A percentile compares a stretch with the other conserved stretches of the same genome.
Conservation (phyloP, 1,140 invertebrate genomes). For the Platyscapa corneri region DNA sequence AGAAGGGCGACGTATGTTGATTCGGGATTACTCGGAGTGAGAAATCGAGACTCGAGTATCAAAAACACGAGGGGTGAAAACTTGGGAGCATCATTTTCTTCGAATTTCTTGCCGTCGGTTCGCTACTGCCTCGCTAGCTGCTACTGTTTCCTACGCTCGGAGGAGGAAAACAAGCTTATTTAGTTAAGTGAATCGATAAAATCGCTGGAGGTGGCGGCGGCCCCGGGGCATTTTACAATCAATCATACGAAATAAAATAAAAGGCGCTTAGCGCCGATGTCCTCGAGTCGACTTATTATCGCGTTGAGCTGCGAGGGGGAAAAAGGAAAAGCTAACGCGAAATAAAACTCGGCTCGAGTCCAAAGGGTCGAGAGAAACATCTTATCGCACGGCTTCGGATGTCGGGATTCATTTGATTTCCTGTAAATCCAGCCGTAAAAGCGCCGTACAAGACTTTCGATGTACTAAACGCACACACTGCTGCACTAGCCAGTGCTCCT, state of each 20-base stretch:
- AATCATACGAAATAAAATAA: too few species aligned
- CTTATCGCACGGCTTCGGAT: not conserved
- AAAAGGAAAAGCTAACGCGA: not conserved
- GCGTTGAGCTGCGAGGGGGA: too few species aligned
- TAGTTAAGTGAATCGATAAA: not conserved
- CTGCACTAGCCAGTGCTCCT: too few species aligned
- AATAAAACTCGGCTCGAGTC: not conserved
- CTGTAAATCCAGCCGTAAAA: slow-evolving; percentile 2
- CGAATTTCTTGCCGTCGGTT: not conserved
- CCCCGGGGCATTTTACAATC: too few species aligned
- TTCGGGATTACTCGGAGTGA: slow-evolving; percentile 43
- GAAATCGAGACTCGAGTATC: slow-evolving; percentile 18
- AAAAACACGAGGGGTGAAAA: not conserved
- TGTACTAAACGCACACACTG: not conserved
- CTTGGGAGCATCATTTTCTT: not conserved
- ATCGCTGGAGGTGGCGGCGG: too few species aligned
- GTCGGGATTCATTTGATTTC: slow-evolving; percentile 11
- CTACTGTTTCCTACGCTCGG: too few species aligned
- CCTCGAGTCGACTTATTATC: too few species aligned
- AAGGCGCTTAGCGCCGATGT: too few species aligned
- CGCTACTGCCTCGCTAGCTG: too few species aligned
- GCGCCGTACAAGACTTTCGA: slow-evolving; percentile 26
- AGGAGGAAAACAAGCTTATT: not conserved
- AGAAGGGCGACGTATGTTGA: slow-evolving; percentile 34
- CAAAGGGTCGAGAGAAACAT: not conserved